Evolutionary conservation across 1,140 invertebrate species (phyloP).

Genomic region (Pinna nobilis): DNA sequence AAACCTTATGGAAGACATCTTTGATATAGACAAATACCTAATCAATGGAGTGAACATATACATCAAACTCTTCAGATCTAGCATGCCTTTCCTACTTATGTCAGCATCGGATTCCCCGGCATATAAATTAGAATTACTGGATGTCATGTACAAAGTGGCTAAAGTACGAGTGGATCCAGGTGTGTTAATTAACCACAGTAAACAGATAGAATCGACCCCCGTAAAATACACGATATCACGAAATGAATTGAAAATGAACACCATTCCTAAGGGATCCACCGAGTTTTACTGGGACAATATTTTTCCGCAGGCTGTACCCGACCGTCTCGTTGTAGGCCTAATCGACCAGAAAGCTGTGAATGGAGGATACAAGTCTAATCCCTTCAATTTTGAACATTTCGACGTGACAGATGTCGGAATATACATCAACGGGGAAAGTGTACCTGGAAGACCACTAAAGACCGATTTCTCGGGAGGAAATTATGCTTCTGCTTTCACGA

Average conservation of each 20-base stretch:
- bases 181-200: slow-evolving; percentile 6
- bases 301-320: slow-evolving; percentile 24
- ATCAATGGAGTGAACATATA: slow-evolving; percentile 27
- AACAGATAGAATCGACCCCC: slow-evolving; percentile 20
- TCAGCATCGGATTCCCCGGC: slow-evolving; percentile 2
- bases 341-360: slow-evolving; percentile 26
- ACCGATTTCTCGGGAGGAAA: slow-evolving; percentile 9
- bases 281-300: slow-evolving; percentile 35
- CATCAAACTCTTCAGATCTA: slow-evolving; percentile 37
- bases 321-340: slow-evolving; percentile 9
- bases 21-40: slow-evolving; percentile 35
- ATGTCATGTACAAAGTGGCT: slow-evolving; percentile 23
- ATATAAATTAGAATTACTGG: slow-evolving; percentile 31
- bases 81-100: slow-evolving; percentile 28
- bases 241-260: slow-evolving; percentile 35
- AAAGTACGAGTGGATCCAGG: slow-evolving; percentile 27
- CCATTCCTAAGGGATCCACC: slow-evolving; percentile 24
- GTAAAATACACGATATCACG: slow-evolving; percentile 19
- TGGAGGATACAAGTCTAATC: slow-evolving; percentile 35
- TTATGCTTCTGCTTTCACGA: not conserved
- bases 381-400: slow-evolving; percentile 28
- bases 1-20: slow-evolving; percentile 19
- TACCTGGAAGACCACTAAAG: slow-evolving; percentile 25
- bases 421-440: slow-evolving; percentile 31
- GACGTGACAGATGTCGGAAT: slow-evolving; percentile 7